These are phyloP conservation scores for Chelidonichthys spinosus DNA, from an alignment of 2,797 vertebrate species.

Conservation along the genomic window DNA sequence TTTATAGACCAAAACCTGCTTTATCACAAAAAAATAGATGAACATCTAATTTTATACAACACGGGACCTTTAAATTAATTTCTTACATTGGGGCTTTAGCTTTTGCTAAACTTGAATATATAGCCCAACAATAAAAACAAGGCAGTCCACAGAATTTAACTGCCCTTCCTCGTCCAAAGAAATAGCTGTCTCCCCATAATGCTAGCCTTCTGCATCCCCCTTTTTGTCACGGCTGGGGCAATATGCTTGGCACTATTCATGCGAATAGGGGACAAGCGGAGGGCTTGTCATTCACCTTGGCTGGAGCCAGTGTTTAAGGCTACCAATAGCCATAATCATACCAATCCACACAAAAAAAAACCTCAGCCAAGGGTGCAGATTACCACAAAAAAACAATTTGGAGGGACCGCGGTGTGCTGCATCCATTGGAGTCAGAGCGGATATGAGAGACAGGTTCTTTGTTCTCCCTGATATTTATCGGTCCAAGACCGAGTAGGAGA, in stretches of 20 bases:
- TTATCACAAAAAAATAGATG: neutral
- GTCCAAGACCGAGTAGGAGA: conserved; percentile 24
- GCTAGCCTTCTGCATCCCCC: conserved; percentile 6
- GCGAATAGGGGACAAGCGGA: conserved; percentile 22
- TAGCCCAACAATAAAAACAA: neutral
- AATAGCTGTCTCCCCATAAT: conserved; percentile 22
- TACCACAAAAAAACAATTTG: conserved; percentile 57
- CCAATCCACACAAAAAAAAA: conserved; percentile 54
- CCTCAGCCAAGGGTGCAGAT: conserved; percentile 62
- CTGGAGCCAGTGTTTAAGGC: conserved; percentile 61
- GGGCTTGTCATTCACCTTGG: conserved; percentile 65
- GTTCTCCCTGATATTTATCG: conserved; percentile 69
- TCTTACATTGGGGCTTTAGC: neutral
- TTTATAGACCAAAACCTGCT: neutral
- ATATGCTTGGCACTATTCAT: conserved; percentile 17
- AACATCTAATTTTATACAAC: no score
- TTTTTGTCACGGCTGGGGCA: conserved; percentile 18
- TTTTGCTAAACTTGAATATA: conserved; percentile 1
- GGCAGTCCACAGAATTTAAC: conserved; percentile 5
- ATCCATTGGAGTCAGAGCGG: conserved; percentile 34
- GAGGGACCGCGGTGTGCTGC: conserved; percentile 20
- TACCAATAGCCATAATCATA: conserved; percentile 69
- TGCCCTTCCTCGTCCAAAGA: conserved; percentile 11
- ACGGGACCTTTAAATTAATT: no score
- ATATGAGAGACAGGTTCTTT: conserved; percentile 59